Evolutionary conservation across 2,113 vertebrate species (phyloP), one percentile per base, ranked within the genome.

Genomic region (Ranitomeya imitator): DNA sequence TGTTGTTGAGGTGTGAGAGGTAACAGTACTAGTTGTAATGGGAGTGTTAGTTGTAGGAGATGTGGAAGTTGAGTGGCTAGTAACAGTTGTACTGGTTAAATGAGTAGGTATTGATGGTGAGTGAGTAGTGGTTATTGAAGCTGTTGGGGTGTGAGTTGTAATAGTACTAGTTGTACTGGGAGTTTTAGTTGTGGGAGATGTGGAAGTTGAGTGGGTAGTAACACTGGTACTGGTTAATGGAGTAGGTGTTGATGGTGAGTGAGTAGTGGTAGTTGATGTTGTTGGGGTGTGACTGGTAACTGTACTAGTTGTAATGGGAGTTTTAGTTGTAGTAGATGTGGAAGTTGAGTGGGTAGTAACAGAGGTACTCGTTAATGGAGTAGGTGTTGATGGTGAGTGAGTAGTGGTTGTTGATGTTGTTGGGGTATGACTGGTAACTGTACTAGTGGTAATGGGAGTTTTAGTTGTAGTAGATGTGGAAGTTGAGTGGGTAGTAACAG

Each of bases 121-220:
- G 9, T 91, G 0, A 71, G 90, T 9, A 1, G 82, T 0, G 0
- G 90, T 65, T n/a, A n/a, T n/a, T n/a, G n/a, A n/a, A n/a, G n/a
- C n/a, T 0, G 19, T 65, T 11, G 82, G 5, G 0, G 16, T 1
- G 1, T 7, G 0, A 6, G 55, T 37, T 51, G 31, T 76, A 19
- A 13, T 51, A 18, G 73, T 76, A n/a, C 18, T 23, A 1, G 65
- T 2, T 23, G n/a, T 9, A 10, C 12, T 37, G 26, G 26, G 26
- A 1, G 23, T 45, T 51, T 15, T 19, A 45, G 74, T 15, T 52
- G 19, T 21, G 52, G 37, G 8, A n/a, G 51, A 21, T 52, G 52
- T 57, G 0, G 31, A 19, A 4, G n/a, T 0, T 51, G 14, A 12
- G 3, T 76, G n/a, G 1, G 13, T 45, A 3, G 45, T 10, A 31